phyloP scores from a whole-genome alignment of 30 jellyfish, hydroid and myxozoan genomes.

The Aurelia aurita complex sp. Pacific region DNA sequence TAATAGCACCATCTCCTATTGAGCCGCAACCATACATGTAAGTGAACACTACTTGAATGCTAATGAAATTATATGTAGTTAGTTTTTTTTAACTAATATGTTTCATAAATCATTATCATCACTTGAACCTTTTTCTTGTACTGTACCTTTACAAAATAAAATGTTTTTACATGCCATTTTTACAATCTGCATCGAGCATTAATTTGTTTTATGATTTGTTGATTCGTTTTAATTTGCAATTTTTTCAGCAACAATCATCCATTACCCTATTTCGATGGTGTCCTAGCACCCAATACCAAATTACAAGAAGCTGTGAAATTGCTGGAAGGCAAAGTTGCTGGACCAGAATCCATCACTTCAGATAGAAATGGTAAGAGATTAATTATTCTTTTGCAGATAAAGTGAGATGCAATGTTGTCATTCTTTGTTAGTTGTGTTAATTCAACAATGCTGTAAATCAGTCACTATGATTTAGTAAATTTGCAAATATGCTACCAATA shows the following conservation, averaged over 20 bases:
- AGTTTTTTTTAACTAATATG: neutral
- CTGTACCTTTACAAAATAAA: no score
- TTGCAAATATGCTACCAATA: no score
- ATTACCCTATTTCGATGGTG: constrained; percentile 91
- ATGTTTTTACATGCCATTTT: no score
- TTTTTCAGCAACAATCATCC: constrained; percentile 44
- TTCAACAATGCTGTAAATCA: neutral
- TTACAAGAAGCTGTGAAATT: constrained; percentile 73
- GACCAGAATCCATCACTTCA: constrained; percentile 90
- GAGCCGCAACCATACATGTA: constrained; percentile 71
- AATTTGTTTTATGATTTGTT: no score
- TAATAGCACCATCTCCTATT: constrained; percentile 90
- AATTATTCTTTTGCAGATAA: neutral
- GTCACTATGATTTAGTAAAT: no score
- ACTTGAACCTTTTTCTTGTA: neutral
- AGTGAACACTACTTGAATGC: neutral
- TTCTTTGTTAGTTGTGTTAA: neutral
- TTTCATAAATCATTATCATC: no score
- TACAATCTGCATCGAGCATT: no score
- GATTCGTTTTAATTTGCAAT: no score
- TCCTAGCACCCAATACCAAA: constrained; percentile 74
- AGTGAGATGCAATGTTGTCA: neutral
- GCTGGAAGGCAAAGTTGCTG: constrained; percentile 77
- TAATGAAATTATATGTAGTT: neutral
- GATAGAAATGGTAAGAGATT: constrained; percentile 73